A percentile compares a stretch with the other conserved stretches of the same genome.
These are phyloP conservation scores for Gonatopus flavifemur DNA, from an alignment of 1,140 invertebrate species.

Conservation along the genomic window DNA sequence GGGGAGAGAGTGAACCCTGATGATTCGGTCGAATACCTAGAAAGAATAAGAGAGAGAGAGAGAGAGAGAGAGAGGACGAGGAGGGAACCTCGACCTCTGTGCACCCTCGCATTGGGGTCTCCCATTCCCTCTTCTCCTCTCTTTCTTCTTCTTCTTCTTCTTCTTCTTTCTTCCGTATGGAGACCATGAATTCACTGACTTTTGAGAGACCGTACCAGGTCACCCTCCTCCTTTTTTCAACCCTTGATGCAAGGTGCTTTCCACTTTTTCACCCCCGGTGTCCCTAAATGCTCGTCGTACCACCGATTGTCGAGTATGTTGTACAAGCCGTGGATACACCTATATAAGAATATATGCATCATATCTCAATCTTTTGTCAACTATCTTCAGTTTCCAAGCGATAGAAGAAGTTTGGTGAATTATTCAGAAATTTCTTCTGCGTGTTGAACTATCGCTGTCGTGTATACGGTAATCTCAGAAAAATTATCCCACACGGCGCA, in stretches of 20 bases:
- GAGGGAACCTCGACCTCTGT: slow-evolving; percentile 35
- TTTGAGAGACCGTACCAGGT: slow-evolving; percentile 32
- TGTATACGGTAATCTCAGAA: no score
- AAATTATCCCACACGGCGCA: no score
- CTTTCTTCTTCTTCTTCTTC: neutral
- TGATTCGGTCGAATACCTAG: slow-evolving; percentile 44
- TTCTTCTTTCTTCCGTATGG: no score
- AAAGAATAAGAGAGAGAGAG: no score
- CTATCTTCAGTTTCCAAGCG: no score
- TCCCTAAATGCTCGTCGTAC: slow-evolving; percentile 9
- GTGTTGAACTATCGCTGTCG: no score
- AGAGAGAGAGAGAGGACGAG: no score
- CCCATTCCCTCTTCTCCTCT: slow-evolving; percentile 18
- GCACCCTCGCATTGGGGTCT: slow-evolving; percentile 46
- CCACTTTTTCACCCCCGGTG: slow-evolving; percentile 10
- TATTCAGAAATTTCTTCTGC: no score
- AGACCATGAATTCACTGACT: slow-evolving; percentile 39
- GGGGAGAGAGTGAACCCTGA: slow-evolving; percentile 33
- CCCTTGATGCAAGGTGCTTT: slow-evolving; percentile 38
- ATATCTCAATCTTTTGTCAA: no score
- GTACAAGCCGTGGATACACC: neutral
- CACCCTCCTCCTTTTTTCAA: slow-evolving; percentile 31
- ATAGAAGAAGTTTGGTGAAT: no score
- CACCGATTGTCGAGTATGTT: no score
- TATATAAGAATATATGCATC: no score